These are phyloP conservation scores for Gymnarchus niloticus DNA, from an alignment of 2,113 vertebrate genomes.

Conservation along the genomic window DNA sequence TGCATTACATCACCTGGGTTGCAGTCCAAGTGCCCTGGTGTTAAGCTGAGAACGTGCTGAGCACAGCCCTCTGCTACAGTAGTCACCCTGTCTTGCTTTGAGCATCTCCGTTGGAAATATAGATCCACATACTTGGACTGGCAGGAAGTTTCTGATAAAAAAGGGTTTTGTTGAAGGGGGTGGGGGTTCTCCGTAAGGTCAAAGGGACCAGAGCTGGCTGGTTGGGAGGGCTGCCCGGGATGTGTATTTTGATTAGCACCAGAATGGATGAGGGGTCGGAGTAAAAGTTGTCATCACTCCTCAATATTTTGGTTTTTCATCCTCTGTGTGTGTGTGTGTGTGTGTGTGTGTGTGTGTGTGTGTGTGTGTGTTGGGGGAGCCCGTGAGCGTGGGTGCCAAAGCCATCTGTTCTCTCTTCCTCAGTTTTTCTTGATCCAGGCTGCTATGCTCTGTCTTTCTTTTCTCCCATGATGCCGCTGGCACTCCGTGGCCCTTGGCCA, in stretches of 20 bases:
- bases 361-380: neutral
- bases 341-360: neutral
- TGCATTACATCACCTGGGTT: neutral
- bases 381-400: neutral
- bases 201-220: neutral
- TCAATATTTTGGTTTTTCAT: conserved; percentile 4
- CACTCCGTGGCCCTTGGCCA: neutral
- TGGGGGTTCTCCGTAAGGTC: neutral
- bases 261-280: neutral
- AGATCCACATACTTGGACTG: neutral
- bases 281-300: neutral
- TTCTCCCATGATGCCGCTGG: neutral
- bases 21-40: neutral
- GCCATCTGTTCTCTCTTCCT: neutral
- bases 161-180: neutral
- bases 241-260: neutral
- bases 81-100: neutral
- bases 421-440: neutral
- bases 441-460: neutral
- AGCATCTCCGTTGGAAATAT: neutral
- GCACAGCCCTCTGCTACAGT: neutral
- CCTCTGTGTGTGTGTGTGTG: neutral
- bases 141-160: neutral
- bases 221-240: neutral
- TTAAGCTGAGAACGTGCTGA: neutral